Base-by-base conservation (phyloP, 2,888 invertebrate species). In the Lasiommata megera region DNA sequence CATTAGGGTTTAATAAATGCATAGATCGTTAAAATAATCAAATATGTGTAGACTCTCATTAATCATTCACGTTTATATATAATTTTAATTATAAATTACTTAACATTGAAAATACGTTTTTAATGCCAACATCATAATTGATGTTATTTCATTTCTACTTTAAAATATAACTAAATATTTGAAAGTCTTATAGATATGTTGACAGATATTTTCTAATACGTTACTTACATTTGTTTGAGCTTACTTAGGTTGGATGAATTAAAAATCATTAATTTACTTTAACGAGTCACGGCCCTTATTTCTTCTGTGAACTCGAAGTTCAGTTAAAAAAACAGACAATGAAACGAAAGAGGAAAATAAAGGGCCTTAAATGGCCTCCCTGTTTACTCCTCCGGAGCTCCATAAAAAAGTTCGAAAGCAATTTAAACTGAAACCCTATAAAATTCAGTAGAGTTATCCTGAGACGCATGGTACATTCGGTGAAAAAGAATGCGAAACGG, bases 401-500 rank as follows among this genome's bases (percentile, higher is more conserved):
- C 48, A 59, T 61, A 63, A 65, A 65, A 65, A 67, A 63, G 58
- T 63, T 63, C 43, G 51, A 55, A 48, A 64, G 60, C 57, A 64
- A 67, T 65, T 68, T 63, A 61, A 61, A 64, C 60, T 55, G 53
- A 63, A 62, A 53, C 52, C 60, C 62, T 53, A 65, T 66, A 61
- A 67, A 66, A 62, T 58, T 51, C 59, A 58, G 61, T 52, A 61
- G 58, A 63, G 62, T 62, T 60, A 62, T 63, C 60, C 62, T 62
- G 64, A 66, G 64, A 70, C 61, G 64, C 44, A 59, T 56, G 56
- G 52, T 46, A 56, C 59, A 60, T 55, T 54, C 56, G 54, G 38
- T 52, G 56, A 60, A 67, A 58, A 61, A 75, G 75, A 75, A 73
- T 68, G 70, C 63, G 68, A 79, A 76, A 76, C 74, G 78, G 74